Evolutionary conservation across 2,888 invertebrate species (phyloP).

Genomic region (Diploptera punctata): DNA sequence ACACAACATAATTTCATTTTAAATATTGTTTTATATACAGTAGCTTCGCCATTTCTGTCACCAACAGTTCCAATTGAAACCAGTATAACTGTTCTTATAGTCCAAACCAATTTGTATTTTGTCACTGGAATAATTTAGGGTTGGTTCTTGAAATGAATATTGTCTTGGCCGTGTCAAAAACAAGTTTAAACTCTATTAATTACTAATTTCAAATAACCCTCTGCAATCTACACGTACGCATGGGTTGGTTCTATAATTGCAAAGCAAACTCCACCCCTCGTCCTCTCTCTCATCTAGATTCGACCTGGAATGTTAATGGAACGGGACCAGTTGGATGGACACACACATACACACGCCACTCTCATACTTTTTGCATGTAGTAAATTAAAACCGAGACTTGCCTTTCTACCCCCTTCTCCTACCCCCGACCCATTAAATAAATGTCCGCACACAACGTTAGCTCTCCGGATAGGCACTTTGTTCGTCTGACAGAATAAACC

Average conservation of each 20-base stretch:
- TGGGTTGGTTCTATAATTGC: neutral
- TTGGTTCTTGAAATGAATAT: no score
- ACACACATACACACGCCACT: neutral
- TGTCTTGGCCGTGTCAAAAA: neutral
- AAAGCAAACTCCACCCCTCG: neutral
- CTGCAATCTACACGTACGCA: neutral
- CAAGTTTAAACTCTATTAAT: neutral
- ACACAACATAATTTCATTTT: no score
- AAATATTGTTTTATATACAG: no score
- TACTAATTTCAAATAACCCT: conserved; percentile 2
- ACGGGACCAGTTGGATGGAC: neutral
- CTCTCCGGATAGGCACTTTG: conserved; percentile 11
- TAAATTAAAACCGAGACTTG: neutral
- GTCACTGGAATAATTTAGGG: no score
- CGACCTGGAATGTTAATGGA: conserved; percentile 2
- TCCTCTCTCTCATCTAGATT: neutral
- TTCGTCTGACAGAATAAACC: neutral
- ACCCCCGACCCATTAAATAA: neutral
- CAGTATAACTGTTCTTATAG: no score
- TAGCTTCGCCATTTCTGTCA: no score
- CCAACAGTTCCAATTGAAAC: no score
- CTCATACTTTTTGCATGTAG: neutral
- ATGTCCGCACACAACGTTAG: neutral
- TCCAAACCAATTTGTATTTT: no score
- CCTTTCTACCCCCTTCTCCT: neutral